Percentiles rank a stretch among this genome's conserved stretches.
Conservation (phyloP, 2,797 vertebrate species). For the Falco cherrug region DNA sequence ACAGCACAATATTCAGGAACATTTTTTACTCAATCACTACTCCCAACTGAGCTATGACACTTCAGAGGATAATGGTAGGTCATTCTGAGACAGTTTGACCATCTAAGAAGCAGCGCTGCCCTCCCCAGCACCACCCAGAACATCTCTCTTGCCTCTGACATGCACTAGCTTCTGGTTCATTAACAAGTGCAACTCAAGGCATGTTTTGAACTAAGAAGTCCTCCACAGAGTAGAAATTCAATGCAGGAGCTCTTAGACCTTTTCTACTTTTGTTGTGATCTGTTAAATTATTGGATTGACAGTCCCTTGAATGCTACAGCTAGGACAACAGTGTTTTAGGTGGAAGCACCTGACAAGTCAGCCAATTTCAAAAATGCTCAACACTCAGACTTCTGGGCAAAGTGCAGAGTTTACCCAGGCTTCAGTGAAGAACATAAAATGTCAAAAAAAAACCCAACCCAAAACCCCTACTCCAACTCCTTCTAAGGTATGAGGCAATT, state of each 20-base stretch:
- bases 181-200: background rate
- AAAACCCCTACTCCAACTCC: background rate
- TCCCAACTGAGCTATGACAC: background rate
- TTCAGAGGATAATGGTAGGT: background rate
- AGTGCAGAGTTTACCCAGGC: background rate
- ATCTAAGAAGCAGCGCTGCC: background rate
- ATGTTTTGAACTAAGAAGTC: background rate
- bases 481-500: background rate
- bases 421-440: background rate
- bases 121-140: background rate
- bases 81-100: background rate
- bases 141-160: background rate
- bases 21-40: accelerated
- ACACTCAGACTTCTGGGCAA: background rate
- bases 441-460: background rate
- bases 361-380: background rate
- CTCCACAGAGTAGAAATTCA: background rate
- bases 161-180: background rate
- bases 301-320: background rate
- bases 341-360: background rate
- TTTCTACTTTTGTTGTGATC: background rate
- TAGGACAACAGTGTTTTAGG: background rate
- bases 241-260: background rate
- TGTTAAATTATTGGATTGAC: background rate
- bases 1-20: background rate